Conservation (phyloP, 2,888 invertebrate species). For the Podabrus alpinus region DNA sequence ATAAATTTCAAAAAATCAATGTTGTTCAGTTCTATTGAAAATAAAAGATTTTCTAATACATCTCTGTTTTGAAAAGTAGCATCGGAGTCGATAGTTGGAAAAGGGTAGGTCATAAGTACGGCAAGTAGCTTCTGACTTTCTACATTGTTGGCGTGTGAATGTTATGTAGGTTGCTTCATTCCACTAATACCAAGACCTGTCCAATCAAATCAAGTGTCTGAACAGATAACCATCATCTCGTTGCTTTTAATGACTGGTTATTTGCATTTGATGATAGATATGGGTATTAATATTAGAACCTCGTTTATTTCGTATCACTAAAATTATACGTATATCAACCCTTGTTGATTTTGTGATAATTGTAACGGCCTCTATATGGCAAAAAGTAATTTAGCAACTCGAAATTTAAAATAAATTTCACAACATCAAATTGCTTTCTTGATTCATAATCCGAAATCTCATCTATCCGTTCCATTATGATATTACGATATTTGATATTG, state of each 20-base stretch:
- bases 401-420: neutral
- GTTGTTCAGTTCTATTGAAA: neutral
- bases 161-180: conserved; percentile 24
- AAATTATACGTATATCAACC: neutral
- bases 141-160: conserved; percentile 32
- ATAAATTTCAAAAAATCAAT: neutral
- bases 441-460: neutral
- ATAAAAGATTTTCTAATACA: conserved; percentile 7
- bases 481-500: too few relatives aligned
- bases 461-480: neutral
- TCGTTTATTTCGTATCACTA: conserved; percentile 22
- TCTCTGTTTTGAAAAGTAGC: conserved; percentile 4
- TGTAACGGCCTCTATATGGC: neutral
- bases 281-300: conserved; percentile 21
- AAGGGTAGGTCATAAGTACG: conserved; percentile 27
- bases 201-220: conserved; percentile 27
- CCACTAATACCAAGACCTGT: conserved; percentile 31
- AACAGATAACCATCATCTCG: conserved; percentile 27
- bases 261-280: conserved; percentile 31
- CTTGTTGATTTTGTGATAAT: neutral
- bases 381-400: neutral
- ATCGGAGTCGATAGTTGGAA: conserved; percentile 20
- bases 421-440: neutral
- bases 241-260: conserved; percentile 31
- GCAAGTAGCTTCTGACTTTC: conserved; percentile 27